Evolutionary conservation across 2,888 invertebrate genomes (phyloP), one percentile per base, ranked within the genome.

Genomic region (Belgica antarctica): DNA sequence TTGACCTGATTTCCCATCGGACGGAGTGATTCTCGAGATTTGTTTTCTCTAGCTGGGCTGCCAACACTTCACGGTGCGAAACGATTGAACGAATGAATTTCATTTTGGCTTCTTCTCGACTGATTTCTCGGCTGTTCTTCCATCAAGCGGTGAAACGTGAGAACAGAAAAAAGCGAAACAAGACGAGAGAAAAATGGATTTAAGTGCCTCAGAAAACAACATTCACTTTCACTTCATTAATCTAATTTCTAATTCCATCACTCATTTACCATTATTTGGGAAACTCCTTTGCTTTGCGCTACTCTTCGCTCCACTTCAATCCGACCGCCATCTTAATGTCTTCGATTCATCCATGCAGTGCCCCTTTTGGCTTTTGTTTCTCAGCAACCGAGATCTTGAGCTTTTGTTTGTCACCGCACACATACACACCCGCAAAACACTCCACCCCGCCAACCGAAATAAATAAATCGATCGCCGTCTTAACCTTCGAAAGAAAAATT

Each of bases 181-280:
- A 59, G n/a, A 8, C 27, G 25, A 25, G 27, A 59, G 52, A 52
- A 22, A 52, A 17, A 22, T 52, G 52, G 22, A 52, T 52, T 52
- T n/a, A 8, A 19, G 52, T 22, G 52, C 2, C 2, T 52, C 52
- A n/a, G n/a, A 52, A 52, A 52, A 52, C 52, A 52, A 52, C 52
- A 34, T 62, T 68, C 46, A 57, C 34, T 68, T 68, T 28, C 28
- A 19, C 57, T 68, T 68, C 68, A 68, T 68, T 68, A 68, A 68
- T 68, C 22, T 68, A 68, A 68, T 68, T 68, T 27, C 47, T 31
- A 52, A 52, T 68, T 68, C 68, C 47, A 68, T 68, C 68, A 68
- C 68, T 68, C 68, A 68, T 68, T 59, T 41, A 41, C 65, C 65
- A 66, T 47, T 66, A 47, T 66, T 25, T 19, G 22, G 22, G 52